These are phyloP conservation scores for Nycticorax nycticorax DNA, from an alignment of 2,113 vertebrate species.

Conservation along the genomic window DNA sequence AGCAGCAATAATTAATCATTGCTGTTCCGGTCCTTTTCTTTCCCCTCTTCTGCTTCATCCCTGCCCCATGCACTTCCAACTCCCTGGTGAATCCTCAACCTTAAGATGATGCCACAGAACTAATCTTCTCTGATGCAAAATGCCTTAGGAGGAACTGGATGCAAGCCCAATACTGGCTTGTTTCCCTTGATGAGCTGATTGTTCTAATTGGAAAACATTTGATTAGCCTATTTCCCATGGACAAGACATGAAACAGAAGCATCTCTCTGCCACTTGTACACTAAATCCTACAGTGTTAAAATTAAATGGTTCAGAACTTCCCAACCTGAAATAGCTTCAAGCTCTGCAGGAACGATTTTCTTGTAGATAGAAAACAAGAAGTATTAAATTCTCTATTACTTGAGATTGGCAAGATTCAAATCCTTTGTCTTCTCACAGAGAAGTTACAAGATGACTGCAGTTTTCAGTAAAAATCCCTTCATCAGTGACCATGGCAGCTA, in stretches of 20 bases:
- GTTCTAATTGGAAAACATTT: conserved; percentile 41
- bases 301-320: neutral
- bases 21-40: neutral
- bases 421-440: neutral
- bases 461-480: neutral
- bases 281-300: neutral
- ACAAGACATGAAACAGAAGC: conserved; percentile 12
- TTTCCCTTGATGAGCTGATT: conserved; percentile 25
- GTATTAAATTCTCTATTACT: neutral
- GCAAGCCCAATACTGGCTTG: neutral
- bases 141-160: conserved; percentile 35
- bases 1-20: neutral
- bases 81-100: neutral
- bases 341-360: neutral
- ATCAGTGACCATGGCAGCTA: neutral
- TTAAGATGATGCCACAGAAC: neutral
- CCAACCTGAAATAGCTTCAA: neutral
- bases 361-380: neutral
- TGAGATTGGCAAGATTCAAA: neutral
- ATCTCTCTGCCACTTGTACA: neutral
- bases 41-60: neutral
- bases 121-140: neutral
- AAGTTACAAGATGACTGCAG: neutral
- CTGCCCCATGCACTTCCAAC: neutral
- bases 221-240: conserved; percentile 22